Evolutionary conservation across 2,797 vertebrate species (phyloP), one percentile per base, ranked within the genome.

Genomic region (Carcharodon carcharias): DNA sequence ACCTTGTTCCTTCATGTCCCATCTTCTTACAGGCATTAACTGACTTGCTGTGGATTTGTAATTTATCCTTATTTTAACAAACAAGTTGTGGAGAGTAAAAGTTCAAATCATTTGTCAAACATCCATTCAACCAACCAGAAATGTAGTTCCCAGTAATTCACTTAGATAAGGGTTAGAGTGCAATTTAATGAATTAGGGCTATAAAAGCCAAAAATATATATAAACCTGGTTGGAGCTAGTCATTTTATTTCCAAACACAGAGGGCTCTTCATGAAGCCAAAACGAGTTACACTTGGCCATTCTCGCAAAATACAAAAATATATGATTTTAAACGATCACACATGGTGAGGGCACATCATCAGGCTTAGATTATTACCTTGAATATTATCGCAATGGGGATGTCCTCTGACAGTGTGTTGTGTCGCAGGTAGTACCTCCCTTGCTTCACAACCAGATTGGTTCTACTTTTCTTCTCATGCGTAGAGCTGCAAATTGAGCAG

Each of bases 401-500:
- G 18, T 99, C 99, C 97, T 99, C 99, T 0, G 99, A 99, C 96
- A 99, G 97, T 0, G 99, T 99, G 97, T 99, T 99, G 97, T 99
- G 99, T 96, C 98, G 98, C 97, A 99, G 96, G 96, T 99, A 99
- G 97, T 99, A 99, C 58, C 99, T 98, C 21, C 99, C 99, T 97
- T 99, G 98, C 96, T 99, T 99, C 96, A 99, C 98, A 9, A 99
- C 98, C 97, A 99, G 98, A 97, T 99, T 99, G 87, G 99, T 99
- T 98, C 99, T 98, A 97, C 99, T 99, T 97, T 99, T 99, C 98
- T 99, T 99, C 97, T 99, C 99, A 45, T 99, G 99, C 87, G 99
- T 99, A 77, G 99, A 99, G 97, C 99, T 99, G 97, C 0, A 97
- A 96, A 80, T 73, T 35, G 94, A 95, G 50, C 16, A 77, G 71